phyloP scores from a whole-genome alignment of 2,113 vertebrate species.

The Mystacornis crossleyi region DNA sequence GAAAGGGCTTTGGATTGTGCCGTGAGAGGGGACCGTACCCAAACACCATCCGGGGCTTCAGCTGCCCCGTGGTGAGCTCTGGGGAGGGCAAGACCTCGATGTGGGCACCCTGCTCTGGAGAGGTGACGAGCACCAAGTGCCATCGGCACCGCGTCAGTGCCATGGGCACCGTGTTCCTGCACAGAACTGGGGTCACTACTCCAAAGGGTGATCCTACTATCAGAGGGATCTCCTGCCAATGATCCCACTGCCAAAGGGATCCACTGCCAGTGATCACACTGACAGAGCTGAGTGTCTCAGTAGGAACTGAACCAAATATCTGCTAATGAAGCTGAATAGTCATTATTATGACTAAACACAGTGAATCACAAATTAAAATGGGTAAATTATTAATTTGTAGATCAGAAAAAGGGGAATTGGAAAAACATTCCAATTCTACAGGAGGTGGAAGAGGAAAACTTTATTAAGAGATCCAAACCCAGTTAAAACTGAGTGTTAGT shows the following conservation, averaged over 20 bases:
- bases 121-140: rapidly evolving
- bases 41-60: rapidly evolving
- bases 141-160: rapidly evolving
- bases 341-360: constrained; percentile 71
- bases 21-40: rapidly evolving
- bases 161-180: rapidly evolving
- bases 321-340: constrained; percentile 70
- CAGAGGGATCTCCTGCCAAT: too few species aligned
- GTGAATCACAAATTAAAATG: constrained; percentile 66
- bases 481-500: constrained; percentile 33
- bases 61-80: neutral
- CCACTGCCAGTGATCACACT: neutral
- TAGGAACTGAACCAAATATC: constrained; percentile 46
- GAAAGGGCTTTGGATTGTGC: neutral
- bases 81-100: neutral
- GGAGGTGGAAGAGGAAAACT: constrained; percentile 42
- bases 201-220: neutral
- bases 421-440: constrained; percentile 32
- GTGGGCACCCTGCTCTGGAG: neutral
- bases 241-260: too few species aligned
- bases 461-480: constrained; percentile 54
- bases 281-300: constrained; percentile 24
- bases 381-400: constrained; percentile 70
- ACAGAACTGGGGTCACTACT: neutral
- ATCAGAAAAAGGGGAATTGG: constrained; percentile 55